Base-by-base conservation (phyloP, 2,888 invertebrate species). In the Labia minor region DNA sequence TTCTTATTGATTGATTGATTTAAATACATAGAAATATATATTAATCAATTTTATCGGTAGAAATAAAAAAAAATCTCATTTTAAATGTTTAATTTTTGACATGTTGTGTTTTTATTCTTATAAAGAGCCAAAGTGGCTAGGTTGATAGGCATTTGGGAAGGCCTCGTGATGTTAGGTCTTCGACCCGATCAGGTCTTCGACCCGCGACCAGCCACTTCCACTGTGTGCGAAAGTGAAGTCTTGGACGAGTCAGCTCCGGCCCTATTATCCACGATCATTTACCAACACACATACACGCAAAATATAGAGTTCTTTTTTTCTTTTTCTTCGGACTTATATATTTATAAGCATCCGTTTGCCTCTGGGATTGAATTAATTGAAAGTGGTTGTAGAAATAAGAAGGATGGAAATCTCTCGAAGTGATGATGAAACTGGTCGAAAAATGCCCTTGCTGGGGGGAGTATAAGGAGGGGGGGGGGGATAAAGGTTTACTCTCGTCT, bases 151-250 rank as follows among this genome's bases (percentile, higher is more conserved):
- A 67, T 63, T 63, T 71, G 69, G 69, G 68, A 70, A 69, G 74
- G 76, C 75, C 77, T 76, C 75, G 77, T 18, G 21, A 76, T 74
- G 77, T 72, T 71, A 74, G 77, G 77, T 77, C 76, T 76, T 76
- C 77, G 77, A 77, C 26, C 21, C 26, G 21, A 76, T 77, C 73
- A 74, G 66, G 72, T 72, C 73, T 74, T 70, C 75, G 74, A 71
- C 74, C 75, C 74, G 75, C 75, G 75, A 76, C 74, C 73, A 74
- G 72, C 74, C n/a, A 21, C 33, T 37, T 19, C 67, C 61, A 19
- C 37, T 62, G 37, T 67, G 68, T 62, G 61, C 68, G 67, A 49
- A 49, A 49, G 49, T 49, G 49, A 49, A 49, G 49, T 14, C 49
- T 11, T 49, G 6, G 49, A n/a, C 49, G 49, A 49, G 49, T 49